Base-by-base conservation (phyloP, 2,113 vertebrate genomes). In the Pelecanoides urinatrix region DNA sequence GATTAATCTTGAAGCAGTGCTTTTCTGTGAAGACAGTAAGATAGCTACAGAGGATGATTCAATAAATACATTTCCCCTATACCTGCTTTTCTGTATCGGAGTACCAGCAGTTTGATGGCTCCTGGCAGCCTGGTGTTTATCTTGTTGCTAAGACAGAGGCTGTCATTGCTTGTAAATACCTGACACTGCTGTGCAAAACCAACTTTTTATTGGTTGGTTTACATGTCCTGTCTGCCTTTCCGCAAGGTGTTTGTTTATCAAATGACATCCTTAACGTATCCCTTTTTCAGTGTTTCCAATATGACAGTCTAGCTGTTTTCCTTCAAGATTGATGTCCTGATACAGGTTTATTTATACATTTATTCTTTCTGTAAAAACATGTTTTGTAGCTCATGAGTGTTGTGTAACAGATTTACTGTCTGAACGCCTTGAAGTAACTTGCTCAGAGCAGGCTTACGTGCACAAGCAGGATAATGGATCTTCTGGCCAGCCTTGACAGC, bases 161-260 rank as follows among this genome's bases (percentile, higher is more conserved):
- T 94, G 93, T 84, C 61, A 78, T 77, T 90, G 47, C 89, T 86
- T 88, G 72, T 73, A 95, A 95, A 95, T 88, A 66, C 47, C 82
- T 86, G 86, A 89, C 59, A 52, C 36, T 61, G 68, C 76, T 75
- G 65, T 84, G 83, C 34, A 71, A 94, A 90, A 34, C 0, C 29
- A 75, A 3, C 55, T 7, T 94, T 96, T 93, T 93, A 94, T 85
- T 91, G 66, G 73, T 40, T 74, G 72, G 52, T 76, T 73, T 94
- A n/a, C 86, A 21, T 2, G 13, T 86, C 71, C 88, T 81, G 40
- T 86, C 86, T 95, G 76, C 65, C 62, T 86, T 95, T 93, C 45
- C 61, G 93, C 76, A 67, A 91, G 65, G 32, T 94, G 45, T 77
- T 92, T 94, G 56, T 50, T 81, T 89, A 84, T 63, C 61, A 81